Base-by-base conservation (phyloP, 2,888 invertebrate species). In the Acleris emargana region DNA sequence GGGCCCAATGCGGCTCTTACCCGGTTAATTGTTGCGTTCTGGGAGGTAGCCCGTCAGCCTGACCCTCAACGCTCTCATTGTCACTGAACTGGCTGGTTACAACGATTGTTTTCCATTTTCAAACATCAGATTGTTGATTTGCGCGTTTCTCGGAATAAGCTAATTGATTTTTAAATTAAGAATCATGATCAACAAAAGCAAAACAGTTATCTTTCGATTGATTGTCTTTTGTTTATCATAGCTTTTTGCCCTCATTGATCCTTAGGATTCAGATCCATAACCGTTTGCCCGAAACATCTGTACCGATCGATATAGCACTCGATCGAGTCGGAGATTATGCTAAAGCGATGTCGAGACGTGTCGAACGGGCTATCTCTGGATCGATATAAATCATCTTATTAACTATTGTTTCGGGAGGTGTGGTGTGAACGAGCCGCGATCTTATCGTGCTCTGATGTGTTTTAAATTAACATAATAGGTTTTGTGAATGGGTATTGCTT, bases 391-490 rank as follows among this genome's bases (percentile, higher is more conserved):
- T 92, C 92, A 92, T 91, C 89, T 89, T 92, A 92, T 92, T 92
- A 91, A 91, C 89, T 91, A 91, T 92, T 92, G 92, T 92, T 92
- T 91, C 86, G 89, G 91, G 86, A 91, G 91, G 92, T 91, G 92
- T 91, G 91, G 91, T 90, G 92, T 90, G 92, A 91, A 91, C 88
- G 86, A 87, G 85, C 78, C 80, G 79, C 73, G 90, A 92, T 92
- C 79, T 79, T 91, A 91, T 91, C 91, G 74, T 64, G 62, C 69
- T 79, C 84, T 86, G 90, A 91, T 92, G 91, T 92, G 92, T 91
- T 92, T 92, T 91, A 91, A 91, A 92, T 91, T 92, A 92, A 91
- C 92, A 92, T 92, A 92, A 92, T 92, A 92, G 91, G 90, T 90
- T 91, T 91, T 89, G 88, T 91, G 91, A 91, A 92, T 91, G 92